Base-by-base conservation (phyloP, 64 coral and sea anemone species). In the Cladopsammia gracilis region DNA sequence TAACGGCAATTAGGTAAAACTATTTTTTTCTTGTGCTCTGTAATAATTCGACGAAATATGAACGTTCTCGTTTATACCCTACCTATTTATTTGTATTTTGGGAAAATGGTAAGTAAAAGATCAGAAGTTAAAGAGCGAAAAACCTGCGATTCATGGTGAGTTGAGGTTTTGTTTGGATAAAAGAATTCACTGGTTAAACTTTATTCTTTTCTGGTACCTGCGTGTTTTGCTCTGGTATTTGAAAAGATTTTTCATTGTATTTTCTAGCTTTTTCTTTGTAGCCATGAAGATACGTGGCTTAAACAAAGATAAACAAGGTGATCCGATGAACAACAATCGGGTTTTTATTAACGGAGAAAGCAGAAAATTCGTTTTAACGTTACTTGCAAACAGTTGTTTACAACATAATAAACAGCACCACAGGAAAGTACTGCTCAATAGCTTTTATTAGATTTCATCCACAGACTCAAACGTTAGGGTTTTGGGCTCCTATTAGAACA, bases 231-330 rank as follows among this genome's bases (percentile, higher is more conserved):
- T 46, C 78, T 45, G 78, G 78, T 82, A 44, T 18, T 46, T 7
- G n/a, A 23, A 66, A 47, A 68, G 80, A 67, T 11, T 13, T 49
- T 50, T 18, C 62, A 66, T 84, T 84, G 80, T 84, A 84, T 67
- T 1, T 51, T 0, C 16, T 22, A 19, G 46, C 24, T 10, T 10
- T 69, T 67, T 62, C 56, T 51, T 84, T 46, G 58, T 64, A 68
- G 10, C 20, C 46, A 49, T 68, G 59, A 82, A 82, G 11, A 46
- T 82, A 82, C 79, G 79, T 82, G 79, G 79, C 79, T 47, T 19
- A 84, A 84, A 82, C 79, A 82, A 69, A 67, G 45, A 69, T 4
- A 83, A 51, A 10, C 19, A 84, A 18, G 7, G 12, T 20, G 42
- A 11, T 62, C 43, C 9, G 25, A 12, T 24, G 19, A 22, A 50